Evolutionary conservation across 37 sponge, comb jelly and placozoan species (phyloP).

Genomic region (Diacarnus erythraeanus): DNA sequence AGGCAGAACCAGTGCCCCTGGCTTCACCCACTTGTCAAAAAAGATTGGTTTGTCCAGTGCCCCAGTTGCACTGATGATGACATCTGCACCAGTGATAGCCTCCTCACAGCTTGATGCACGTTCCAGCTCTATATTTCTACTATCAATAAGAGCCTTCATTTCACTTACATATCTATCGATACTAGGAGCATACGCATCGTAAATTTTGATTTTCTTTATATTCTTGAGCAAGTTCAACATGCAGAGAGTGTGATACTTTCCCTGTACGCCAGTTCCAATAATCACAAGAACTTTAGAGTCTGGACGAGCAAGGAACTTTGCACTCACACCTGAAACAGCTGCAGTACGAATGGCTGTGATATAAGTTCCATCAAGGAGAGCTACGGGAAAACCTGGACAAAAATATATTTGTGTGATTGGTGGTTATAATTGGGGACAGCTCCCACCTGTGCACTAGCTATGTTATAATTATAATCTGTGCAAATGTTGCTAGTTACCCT

Average conservation of each 20-base stretch:
- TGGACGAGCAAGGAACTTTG: conserved; percentile 4
- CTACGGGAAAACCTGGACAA: conserved; percentile 17
- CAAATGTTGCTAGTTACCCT: too few relatives aligned
- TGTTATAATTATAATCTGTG: too few relatives aligned
- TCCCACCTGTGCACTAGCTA: too few relatives aligned
- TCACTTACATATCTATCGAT: not conserved
- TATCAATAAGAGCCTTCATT: not conserved
- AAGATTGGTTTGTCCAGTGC: conserved; percentile 15
- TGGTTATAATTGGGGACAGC: not conserved
- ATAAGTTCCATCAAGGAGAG: conserved; percentile 41
- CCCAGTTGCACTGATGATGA: conserved; percentile 26
- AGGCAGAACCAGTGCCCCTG: conserved; percentile 32
- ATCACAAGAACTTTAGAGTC: conserved; percentile 33
- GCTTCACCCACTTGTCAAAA: conserved; percentile 42
- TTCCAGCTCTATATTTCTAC: conserved; percentile 7
- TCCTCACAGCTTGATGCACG: not conserved
- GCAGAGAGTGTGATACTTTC: conserved; percentile 31
- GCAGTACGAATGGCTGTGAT: conserved; percentile 46
- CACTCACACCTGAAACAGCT: conserved; percentile 29
- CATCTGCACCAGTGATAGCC: conserved; percentile 24
- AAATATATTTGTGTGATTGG: not conserved
- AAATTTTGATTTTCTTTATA: conserved; percentile 21
- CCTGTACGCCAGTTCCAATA: conserved; percentile 43
- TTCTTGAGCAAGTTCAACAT: conserved; percentile 1
- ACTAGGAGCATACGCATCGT: conserved; percentile 25